phyloP scores from a whole-genome alignment of 2,797 vertebrate genomes.

The Antennarius maculatus region DNA sequence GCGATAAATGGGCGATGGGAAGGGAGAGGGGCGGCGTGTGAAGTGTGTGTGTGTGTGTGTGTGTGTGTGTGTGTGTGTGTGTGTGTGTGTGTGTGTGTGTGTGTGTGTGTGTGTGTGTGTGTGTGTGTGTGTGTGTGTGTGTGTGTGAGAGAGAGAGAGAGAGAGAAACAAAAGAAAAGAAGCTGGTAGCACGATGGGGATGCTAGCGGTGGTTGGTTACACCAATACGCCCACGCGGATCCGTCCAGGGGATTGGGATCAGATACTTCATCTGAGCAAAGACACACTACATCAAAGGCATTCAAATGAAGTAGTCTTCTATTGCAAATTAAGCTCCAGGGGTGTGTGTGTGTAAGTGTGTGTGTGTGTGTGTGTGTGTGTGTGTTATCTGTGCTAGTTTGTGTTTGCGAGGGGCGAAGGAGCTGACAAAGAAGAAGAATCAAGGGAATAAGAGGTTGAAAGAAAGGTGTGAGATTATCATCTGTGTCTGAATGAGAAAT shows the following conservation, averaged over 20 bases:
- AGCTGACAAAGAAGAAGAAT: slow-evolving; percentile 41
- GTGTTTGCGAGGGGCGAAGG: slow-evolving; percentile 30
- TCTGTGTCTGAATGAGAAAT: slow-evolving; percentile 61
- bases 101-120: slow-evolving; percentile 1
- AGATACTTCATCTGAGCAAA: slow-evolving; percentile 78
- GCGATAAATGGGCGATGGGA: slow-evolving; percentile 28
- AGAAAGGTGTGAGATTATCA: slow-evolving; percentile 70
- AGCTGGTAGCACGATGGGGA: slow-evolving; percentile 31
- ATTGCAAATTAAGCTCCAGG: slow-evolving; percentile 77
- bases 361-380: slow-evolving; percentile 6
- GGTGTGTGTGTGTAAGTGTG: slow-evolving; percentile 45
- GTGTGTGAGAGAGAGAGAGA: too few species aligned
- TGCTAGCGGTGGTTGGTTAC: slow-evolving; percentile 56
- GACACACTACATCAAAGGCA: slow-evolving; percentile 78
- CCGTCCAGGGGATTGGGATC: slow-evolving; percentile 76
- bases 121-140: slow-evolving; percentile 17
- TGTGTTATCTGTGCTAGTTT: slow-evolving; percentile 43
- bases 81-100: slow-evolving; percentile 4
- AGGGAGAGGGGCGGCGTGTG: slow-evolving; percentile 7
- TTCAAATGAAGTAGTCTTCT: slow-evolving; percentile 79
- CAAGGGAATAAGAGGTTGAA: slow-evolving; percentile 57
- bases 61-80: slow-evolving; percentile 17
- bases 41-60: slow-evolving; percentile 26
- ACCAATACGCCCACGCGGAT: slow-evolving; percentile 65
- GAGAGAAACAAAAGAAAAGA: slow-evolving; percentile 51